Conservation (phyloP, 2,113 vertebrate species). For the Pomatostomus ruficeps region DNA sequence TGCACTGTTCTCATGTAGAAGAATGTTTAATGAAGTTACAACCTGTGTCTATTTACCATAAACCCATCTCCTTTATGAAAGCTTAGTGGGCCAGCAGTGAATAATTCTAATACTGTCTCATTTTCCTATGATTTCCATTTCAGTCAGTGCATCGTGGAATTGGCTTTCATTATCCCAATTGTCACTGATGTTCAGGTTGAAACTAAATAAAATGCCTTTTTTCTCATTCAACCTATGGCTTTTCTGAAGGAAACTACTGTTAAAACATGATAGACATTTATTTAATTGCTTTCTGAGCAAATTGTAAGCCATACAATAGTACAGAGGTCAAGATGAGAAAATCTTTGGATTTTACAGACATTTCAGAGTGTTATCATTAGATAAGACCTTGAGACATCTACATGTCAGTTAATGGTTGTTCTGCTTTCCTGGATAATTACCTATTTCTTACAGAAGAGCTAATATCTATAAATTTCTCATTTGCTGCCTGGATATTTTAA, state of each 20-base stretch:
- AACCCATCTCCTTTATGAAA: background rate
- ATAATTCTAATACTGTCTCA: background rate
- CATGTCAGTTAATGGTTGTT: background rate
- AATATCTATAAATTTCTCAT: constrained; percentile 43
- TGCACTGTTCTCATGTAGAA: background rate
- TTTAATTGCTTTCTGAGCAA: constrained; percentile 35
- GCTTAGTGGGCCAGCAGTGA: background rate
- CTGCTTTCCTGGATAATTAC: constrained; percentile 25
- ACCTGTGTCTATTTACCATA: background rate
- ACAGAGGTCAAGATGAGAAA: constrained; percentile 10
- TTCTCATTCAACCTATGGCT: background rate
- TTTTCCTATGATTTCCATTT: constrained; percentile 1
- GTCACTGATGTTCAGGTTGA: background rate
- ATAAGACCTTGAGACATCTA: constrained; percentile 26
- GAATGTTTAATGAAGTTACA: background rate
- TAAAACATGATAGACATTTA: constrained; percentile 18
- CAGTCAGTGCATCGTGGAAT: background rate
- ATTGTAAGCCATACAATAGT: background rate
- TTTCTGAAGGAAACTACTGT: background rate
- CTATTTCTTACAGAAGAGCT: constrained; percentile 18
- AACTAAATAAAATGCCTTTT: background rate
- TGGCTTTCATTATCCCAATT: background rate
- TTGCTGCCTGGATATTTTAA: constrained; percentile 23
- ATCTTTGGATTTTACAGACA: background rate
- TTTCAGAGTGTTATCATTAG: constrained; percentile 21